Conservation (phyloP, 92 coral and sea anemone genomes). For the Porites divaricata region DNA sequence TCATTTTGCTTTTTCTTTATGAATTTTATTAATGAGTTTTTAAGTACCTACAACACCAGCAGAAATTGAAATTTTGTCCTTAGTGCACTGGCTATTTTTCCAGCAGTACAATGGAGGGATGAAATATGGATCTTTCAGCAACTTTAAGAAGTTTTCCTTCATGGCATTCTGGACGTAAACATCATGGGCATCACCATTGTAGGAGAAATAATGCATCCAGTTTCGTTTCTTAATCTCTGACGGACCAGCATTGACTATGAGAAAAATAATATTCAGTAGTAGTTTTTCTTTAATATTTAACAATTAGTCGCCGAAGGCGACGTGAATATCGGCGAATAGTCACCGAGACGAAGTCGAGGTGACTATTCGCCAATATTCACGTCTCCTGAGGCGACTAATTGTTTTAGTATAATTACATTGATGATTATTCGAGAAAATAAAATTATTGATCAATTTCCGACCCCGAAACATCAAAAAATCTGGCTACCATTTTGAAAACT, state of each 20-base stretch:
- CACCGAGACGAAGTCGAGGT: too few species aligned
- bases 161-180: background rate
- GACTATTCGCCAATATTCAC: too few species aligned
- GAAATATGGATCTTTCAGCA: background rate
- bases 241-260: background rate
- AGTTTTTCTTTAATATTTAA: background rate
- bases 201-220: background rate
- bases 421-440: too few species aligned
- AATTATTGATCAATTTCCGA: too few species aligned
- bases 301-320: too few species aligned
- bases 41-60: conserved; percentile 6
- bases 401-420: too few species aligned
- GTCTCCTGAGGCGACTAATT: too few species aligned
- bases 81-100: background rate
- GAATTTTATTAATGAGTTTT: too few species aligned
- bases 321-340: too few species aligned
- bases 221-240: background rate
- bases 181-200: background rate
- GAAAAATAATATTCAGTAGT: background rate
- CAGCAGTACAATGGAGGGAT: background rate
- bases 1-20: too few species aligned
- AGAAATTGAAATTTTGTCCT: background rate
- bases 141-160: background rate
- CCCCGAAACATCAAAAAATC: too few species aligned
- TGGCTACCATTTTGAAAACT: too few species aligned